phyloP scores from a whole-genome alignment of 2,113 vertebrate genomes.

The Dromaius novaehollandiae region DNA sequence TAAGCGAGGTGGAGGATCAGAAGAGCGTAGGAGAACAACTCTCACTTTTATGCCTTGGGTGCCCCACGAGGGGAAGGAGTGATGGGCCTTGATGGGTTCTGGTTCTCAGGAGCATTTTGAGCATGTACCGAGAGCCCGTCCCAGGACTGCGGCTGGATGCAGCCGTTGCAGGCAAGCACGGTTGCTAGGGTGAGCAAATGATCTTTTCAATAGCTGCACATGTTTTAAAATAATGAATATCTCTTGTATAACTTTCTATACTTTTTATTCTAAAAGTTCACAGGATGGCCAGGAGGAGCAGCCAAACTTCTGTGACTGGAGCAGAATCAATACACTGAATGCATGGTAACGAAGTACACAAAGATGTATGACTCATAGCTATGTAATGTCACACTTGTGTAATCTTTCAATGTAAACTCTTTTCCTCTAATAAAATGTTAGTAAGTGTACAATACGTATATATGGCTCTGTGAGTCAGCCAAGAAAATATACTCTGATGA shows the following conservation, averaged over 20 bases:
- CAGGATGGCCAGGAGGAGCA: conserved; percentile 56
- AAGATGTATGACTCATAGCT: conserved; percentile 65
- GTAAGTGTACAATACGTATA: conserved; percentile 16
- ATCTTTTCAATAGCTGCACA: neutral
- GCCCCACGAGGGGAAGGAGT: neutral
- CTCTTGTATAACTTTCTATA: conserved; percentile 23
- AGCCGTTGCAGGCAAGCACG: neutral
- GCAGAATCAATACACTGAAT: conserved; percentile 41
- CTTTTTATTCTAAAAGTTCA: conserved; percentile 26
- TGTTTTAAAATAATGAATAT: neutral
- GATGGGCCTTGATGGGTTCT: neutral
- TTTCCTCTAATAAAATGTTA: conserved; percentile 55
- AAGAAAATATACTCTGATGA: conserved; percentile 59
- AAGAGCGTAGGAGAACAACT: neutral
- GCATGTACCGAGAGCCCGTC: neutral
- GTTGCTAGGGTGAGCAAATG: conserved; percentile 19
- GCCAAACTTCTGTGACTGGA: conserved; percentile 53
- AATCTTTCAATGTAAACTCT: conserved; percentile 50
- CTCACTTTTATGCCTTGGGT: neutral
- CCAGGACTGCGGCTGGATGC: neutral
- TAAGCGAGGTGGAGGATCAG: neutral
- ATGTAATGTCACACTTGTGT: conserved; percentile 66
- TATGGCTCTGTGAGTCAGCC: conserved; percentile 29
- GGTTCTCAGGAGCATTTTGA: neutral
- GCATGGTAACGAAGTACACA: conserved; percentile 67